Evolutionary conservation across 2,888 invertebrate species (phyloP), one percentile per base, ranked within the genome.

Genomic region (Eilema depressum): DNA sequence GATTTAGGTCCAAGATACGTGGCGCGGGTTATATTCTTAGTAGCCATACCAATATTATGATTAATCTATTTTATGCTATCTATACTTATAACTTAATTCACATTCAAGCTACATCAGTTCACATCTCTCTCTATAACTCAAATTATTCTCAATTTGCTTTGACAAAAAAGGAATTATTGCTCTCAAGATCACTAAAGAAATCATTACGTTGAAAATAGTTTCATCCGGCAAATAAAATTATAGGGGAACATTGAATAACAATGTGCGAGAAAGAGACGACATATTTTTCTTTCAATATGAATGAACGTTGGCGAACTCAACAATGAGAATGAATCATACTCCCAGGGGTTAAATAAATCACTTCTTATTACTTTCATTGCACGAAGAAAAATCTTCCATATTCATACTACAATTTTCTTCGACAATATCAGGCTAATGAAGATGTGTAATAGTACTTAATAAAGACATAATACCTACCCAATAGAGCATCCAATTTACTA

Each of bases 171-270:
- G 64, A 70, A 71, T 67, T 70, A 69, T 72, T 72, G 70, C 57
- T 60, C 69, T 33, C 64, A 53, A 69, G 67, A 30, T 70, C 70
- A 70, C 75, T 61, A 60, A 61, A 71, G 80, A 68, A 68, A 70
- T 71, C 67, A 72, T 74, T 82, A 70, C 30, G 30, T 37, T 60
- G 69, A 59, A 68, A 77, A 82, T 80, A 66, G 78, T 74, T 78
- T 80, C 78, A 80, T 80, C 80, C 80, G 83, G 81, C 56, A 12
- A 68, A 25, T 64, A 73, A 63, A n/a, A n/a, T n/a, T 37, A 75
- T 82, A 75, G 83, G 80, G 83, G 83, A 81, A 71, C 71, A 69
- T 66, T 80, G 62, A 78, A 75, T 47, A 74, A 70, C 41, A 63
- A 66, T 59, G 57, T 56, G 60, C 23, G 37, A 20, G 56, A 80